Percentiles rank a stretch among this genome's conserved stretches.
These are phyloP conservation scores for Trichacis sp. DNA, from an alignment of 2,888 invertebrate species.

Conservation along the genomic window DNA sequence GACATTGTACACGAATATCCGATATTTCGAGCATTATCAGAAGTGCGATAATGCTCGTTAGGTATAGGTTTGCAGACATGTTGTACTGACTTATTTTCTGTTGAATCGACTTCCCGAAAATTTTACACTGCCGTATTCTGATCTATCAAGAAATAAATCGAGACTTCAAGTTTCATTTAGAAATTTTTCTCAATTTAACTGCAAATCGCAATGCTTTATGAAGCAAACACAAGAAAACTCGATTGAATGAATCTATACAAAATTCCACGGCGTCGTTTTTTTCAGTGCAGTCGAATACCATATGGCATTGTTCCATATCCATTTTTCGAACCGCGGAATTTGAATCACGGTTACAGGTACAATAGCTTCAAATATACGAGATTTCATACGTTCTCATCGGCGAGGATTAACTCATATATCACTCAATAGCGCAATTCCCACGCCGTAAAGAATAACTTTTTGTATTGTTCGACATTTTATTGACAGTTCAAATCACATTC, in stretches of 20 bases:
- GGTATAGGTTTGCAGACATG: not conserved
- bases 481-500: not conserved
- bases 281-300: too few species aligned
- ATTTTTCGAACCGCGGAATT: slow-evolving; percentile 35
- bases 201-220: too few species aligned
- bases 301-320: slow-evolving; percentile 27
- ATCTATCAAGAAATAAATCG: too few species aligned
- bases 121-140: too few species aligned
- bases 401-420: slow-evolving; percentile 36
- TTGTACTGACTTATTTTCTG: too few species aligned
- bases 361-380: slow-evolving; percentile 36
- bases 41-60: slow-evolving; percentile 27
- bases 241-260: too few species aligned
- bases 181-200: too few species aligned
- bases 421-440: slow-evolving; percentile 22
- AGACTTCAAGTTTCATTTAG: too few species aligned
- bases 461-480: slow-evolving; percentile 3
- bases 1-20: slow-evolving; percentile 30
- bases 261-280: too few species aligned
- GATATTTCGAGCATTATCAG: slow-evolving; percentile 27
- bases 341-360: slow-evolving; percentile 35
- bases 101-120: not conserved
- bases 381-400: slow-evolving; percentile 30
- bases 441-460: slow-evolving; percentile 16
- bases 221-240: too few species aligned